These are phyloP conservation scores for Lethrus apterus DNA, from an alignment of 1,140 invertebrate genomes.

Conservation along the genomic window DNA sequence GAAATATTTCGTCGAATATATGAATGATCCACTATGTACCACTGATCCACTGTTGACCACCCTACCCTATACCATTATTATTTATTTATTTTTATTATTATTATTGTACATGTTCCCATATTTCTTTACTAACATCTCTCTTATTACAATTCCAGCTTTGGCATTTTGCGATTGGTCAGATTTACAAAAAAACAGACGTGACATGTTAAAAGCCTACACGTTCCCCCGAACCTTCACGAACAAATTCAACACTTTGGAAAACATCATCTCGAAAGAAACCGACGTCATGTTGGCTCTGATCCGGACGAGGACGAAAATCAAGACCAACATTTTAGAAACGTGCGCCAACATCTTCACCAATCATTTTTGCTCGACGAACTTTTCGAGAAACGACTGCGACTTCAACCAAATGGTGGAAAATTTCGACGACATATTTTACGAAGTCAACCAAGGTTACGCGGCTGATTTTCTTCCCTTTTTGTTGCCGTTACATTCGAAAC, in stretches of 20 bases:
- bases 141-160: conserved; percentile 61
- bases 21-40: too few relatives aligned
- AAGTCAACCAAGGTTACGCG: conserved; percentile 81
- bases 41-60: too few relatives aligned
- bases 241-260: conserved; percentile 57
- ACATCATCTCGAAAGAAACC: conserved; percentile 47
- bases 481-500: conserved; percentile 58
- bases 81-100: too few relatives aligned
- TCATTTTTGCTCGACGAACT: conserved; percentile 72
- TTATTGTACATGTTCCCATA: too few relatives aligned
- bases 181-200: conserved; percentile 66
- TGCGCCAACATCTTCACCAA: conserved; percentile 74
- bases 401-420: conserved; percentile 56
- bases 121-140: too few relatives aligned
- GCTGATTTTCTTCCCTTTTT: conserved; percentile 81
- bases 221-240: conserved; percentile 64
- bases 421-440: conserved; percentile 82
- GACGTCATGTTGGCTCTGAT: conserved; percentile 25
- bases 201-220: conserved; percentile 65
- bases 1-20: too few relatives aligned
- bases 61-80: too few relatives aligned
- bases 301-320: conserved; percentile 42
- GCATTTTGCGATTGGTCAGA: conserved; percentile 81
- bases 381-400: conserved; percentile 52
- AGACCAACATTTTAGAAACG: conserved; percentile 54